Conservation (phyloP, 1,140 invertebrate genomes). For the Penaeus indicus region DNA sequence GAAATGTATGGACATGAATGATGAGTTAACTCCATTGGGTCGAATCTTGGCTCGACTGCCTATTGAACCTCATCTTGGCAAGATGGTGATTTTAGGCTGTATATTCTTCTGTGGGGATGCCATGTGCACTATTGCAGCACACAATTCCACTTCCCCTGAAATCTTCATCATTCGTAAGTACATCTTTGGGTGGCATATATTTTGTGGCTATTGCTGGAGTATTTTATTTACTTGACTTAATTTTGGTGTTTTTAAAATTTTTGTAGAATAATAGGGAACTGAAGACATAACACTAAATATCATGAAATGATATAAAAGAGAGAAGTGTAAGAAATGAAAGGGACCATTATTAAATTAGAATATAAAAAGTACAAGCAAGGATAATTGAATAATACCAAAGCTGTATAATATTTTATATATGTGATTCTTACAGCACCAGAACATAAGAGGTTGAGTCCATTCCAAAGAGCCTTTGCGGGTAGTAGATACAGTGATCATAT, state of each 20-base stretch:
- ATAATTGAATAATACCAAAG: conserved; percentile 1
- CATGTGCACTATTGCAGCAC: conserved; percentile 92
- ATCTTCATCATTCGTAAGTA: conserved; percentile 78
- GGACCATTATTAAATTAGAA: not conserved
- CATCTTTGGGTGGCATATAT: not conserved
- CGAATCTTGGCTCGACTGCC: conserved; percentile 92
- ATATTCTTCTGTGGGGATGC: conserved; percentile 90
- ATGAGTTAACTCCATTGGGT: conserved; percentile 90
- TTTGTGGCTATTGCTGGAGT: not conserved
- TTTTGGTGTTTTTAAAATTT: not conserved
- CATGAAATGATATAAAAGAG: too few species aligned
- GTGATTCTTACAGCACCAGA: conserved; percentile 60
- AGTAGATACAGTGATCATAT: conserved; percentile 93
- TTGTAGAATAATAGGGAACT: not conserved
- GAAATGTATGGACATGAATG: conserved; percentile 87
- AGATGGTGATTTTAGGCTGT: conserved; percentile 93
- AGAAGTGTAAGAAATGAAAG: too few species aligned
- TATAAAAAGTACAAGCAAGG: not conserved
- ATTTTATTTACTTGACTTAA: conserved; percentile 2
- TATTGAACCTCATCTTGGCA: conserved; percentile 91
- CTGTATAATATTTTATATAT: not conserved
- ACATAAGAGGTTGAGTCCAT: conserved; percentile 76
- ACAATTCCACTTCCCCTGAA: conserved; percentile 92
- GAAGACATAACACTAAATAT: not conserved
- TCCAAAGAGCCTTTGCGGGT: conserved; percentile 87